A percentile compares a stretch with the other conserved stretches of the same genome.
Conservation (phyloP, 2,113 vertebrate species). For the Amphiprion percula region DNA sequence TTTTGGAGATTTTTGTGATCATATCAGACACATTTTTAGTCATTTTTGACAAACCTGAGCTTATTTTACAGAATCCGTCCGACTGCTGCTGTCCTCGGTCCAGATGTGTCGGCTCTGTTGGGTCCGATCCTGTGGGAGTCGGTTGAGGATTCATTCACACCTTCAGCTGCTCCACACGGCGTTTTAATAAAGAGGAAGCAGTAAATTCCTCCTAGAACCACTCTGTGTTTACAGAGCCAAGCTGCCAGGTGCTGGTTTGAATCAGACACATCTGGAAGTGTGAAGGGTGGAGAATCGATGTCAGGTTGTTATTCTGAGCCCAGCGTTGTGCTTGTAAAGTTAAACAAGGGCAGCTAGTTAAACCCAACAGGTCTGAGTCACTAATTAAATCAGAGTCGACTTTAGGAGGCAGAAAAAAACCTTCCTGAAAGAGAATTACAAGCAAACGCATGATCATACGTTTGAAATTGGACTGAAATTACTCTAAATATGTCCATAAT, state of each 20-base stretch:
- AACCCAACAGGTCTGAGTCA: slow-evolving; percentile 22
- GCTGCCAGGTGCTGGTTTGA: slow-evolving; percentile 64
- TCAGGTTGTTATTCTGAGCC: slow-evolving; percentile 52
- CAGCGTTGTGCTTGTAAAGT: slow-evolving; percentile 63
- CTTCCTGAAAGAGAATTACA: too few species aligned
- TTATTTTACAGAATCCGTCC: background rate
- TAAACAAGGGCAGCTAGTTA: slow-evolving; percentile 46
- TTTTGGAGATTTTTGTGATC: too few species aligned
- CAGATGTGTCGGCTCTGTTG: slow-evolving; percentile 2
- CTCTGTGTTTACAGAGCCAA: slow-evolving; percentile 53
- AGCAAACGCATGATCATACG: too few species aligned
- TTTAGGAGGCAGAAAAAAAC: background rate
- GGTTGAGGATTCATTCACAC: slow-evolving; percentile 61
- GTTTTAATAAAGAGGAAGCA: slow-evolving; percentile 67
- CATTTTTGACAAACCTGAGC: too few species aligned
- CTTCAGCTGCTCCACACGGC: slow-evolving; percentile 4
- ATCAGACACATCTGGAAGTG: slow-evolving; percentile 79
- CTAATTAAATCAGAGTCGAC: slow-evolving; percentile 39
- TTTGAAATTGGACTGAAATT: too few species aligned
- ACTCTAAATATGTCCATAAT: too few species aligned
- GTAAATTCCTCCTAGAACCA: slow-evolving; percentile 45
- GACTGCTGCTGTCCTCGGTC: background rate
- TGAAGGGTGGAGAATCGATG: slow-evolving; percentile 72
- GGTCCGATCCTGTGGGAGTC: slow-evolving; percentile 50
- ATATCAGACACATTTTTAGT: too few species aligned